These are phyloP conservation scores for Isurus oxyrinchus DNA, from an alignment of 2,113 vertebrate species.

Conservation along the genomic window DNA sequence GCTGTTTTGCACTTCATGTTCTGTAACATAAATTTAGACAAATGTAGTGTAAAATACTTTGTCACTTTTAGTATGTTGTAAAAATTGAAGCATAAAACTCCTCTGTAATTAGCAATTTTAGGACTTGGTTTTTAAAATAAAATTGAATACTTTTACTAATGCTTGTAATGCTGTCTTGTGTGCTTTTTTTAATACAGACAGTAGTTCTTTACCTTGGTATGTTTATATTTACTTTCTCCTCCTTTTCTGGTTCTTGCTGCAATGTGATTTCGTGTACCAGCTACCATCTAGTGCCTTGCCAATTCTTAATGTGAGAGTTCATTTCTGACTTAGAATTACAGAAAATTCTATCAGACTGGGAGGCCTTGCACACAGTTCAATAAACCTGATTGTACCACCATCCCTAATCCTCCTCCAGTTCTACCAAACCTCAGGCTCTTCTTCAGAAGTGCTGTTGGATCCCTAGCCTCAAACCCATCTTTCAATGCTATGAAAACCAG, in stretches of 20 bases:
- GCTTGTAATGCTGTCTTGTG: neutral
- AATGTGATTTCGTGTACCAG: neutral
- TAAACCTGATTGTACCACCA: neutral
- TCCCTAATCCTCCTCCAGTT: neutral
- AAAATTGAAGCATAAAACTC: neutral
- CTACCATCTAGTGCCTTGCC: neutral
- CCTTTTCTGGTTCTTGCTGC: neutral
- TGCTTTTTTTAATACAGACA: neutral
- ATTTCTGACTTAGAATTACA: neutral
- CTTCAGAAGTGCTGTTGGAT: neutral
- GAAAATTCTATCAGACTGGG: neutral
- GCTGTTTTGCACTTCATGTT: neutral
- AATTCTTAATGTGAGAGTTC: neutral
- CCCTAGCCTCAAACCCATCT: neutral
- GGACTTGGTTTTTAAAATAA: neutral
- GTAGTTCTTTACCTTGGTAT: neutral
- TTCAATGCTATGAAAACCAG: neutral
- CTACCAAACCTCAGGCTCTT: neutral
- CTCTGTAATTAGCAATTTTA: neutral
- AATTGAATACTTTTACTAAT: neutral
- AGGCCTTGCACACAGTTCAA: neutral
- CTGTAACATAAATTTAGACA: neutral
- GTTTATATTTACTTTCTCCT: neutral
- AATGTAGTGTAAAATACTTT: neutral
- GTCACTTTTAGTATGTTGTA: neutral